These are phyloP conservation scores for Leucoptera coffeella DNA, from an alignment of 2,888 invertebrate species.

Conservation along the genomic window DNA sequence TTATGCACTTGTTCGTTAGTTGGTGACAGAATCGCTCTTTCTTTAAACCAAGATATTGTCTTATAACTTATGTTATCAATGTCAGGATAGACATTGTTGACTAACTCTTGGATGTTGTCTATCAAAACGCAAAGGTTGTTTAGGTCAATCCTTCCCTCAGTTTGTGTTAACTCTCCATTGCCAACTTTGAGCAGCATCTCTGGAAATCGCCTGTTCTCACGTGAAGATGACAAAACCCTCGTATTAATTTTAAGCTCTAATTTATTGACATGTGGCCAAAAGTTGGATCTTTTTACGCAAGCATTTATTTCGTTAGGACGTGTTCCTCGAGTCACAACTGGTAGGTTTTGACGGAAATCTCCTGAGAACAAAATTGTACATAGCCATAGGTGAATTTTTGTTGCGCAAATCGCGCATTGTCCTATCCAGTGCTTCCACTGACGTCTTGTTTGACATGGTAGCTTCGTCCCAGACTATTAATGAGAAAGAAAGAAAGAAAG, in stretches of 20 bases:
- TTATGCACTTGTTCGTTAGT: constrained; percentile 11
- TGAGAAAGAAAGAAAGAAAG: too few species aligned
- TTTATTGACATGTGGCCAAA: constrained; percentile 11
- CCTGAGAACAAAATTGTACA: neutral
- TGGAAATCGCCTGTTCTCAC: constrained; percentile 10
- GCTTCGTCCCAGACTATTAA: constrained; percentile 10
- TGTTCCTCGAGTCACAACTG: constrained; percentile 10
- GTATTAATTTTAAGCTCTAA: constrained; percentile 11
- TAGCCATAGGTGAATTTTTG: neutral
- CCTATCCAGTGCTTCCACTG: constrained; percentile 7
- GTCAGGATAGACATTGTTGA: constrained; percentile 10
- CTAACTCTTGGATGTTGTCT: constrained; percentile 5
- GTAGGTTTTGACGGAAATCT: constrained; percentile 8
- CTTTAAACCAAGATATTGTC: constrained; percentile 10
- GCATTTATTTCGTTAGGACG: constrained; percentile 11
- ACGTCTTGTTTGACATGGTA: constrained; percentile 9
- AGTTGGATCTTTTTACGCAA: constrained; percentile 9
- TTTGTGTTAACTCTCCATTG: constrained; percentile 11
- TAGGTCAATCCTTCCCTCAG: constrained; percentile 10
- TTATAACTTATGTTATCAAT: constrained; percentile 10
- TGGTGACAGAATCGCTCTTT: constrained; percentile 11
- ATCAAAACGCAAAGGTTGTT: constrained; percentile 2
- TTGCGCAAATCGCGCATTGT: constrained; percentile 6
- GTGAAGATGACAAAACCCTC: constrained; percentile 9
- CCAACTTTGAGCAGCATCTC: constrained; percentile 10